Conservation (phyloP, 2,113 vertebrate species). For the Oceanites oceanicus region DNA sequence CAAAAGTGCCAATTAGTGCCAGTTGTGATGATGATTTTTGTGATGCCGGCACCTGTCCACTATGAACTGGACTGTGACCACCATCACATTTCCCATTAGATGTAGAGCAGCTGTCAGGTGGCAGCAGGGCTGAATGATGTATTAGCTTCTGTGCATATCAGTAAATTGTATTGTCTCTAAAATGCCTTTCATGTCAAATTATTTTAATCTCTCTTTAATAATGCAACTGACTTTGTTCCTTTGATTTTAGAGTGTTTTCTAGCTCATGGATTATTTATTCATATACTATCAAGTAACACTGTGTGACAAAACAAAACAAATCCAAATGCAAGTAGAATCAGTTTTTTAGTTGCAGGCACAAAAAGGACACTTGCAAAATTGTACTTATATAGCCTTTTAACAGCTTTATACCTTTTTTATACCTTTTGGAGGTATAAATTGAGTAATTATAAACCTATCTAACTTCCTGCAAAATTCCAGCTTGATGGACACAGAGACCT, state of each 20-base stretch:
- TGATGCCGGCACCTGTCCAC: background rate
- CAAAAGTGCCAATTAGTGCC: slow-evolving; percentile 27
- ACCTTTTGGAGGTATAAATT: background rate
- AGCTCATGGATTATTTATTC: slow-evolving; percentile 41
- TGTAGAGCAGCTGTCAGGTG: slow-evolving; percentile 18
- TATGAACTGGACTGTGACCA: slow-evolving; percentile 34
- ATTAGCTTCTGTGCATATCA: background rate
- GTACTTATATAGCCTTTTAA: background rate
- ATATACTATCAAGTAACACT: background rate
- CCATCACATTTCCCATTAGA: slow-evolving; percentile 14
- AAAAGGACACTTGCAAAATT: background rate
- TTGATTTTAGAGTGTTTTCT: slow-evolving; percentile 7
- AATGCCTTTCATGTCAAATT: slow-evolving; percentile 28
- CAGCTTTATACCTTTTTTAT: too few relatives aligned
- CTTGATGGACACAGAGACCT: background rate
- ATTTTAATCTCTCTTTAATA: slow-evolving; percentile 43
- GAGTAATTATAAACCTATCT: background rate
- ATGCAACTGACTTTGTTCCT: slow-evolving; percentile 1
- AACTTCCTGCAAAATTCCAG: background rate
- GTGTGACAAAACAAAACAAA: slow-evolving; percentile 34
- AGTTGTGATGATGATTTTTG: background rate
- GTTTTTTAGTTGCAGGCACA: background rate
- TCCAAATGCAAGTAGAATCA: background rate
- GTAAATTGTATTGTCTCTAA: background rate
- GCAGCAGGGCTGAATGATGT: slow-evolving; percentile 1